Conservation (phyloP, 2,888 invertebrate species). For the Acanthosepion pharaonis region DNA sequence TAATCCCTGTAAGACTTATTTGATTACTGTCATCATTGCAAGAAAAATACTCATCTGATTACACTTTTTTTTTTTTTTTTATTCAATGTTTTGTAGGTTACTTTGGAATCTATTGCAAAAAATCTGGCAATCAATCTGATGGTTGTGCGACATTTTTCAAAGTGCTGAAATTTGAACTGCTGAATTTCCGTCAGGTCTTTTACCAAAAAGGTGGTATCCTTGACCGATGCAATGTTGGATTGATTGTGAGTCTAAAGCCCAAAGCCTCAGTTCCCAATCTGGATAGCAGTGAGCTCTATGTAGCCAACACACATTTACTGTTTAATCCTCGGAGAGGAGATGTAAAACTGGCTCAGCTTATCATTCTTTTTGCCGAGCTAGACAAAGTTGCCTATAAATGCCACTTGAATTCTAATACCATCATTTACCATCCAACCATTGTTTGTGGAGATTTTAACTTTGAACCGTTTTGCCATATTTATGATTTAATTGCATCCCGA, state of each 20-base stretch:
- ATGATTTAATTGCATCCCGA: constrained; percentile 82
- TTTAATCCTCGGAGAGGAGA: constrained; percentile 93
- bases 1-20: too few relatives aligned
- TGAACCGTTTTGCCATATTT: constrained; percentile 83
- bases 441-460: constrained; percentile 95
- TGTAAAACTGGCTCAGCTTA: constrained; percentile 90
- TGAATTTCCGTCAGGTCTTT: constrained; percentile 83
- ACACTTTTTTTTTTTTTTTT: neutral
- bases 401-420: constrained; percentile 33
- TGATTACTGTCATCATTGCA: too few relatives aligned
- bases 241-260: constrained; percentile 83
- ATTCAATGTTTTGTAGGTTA: constrained; percentile 79
- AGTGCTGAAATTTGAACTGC: constrained; percentile 80
- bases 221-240: constrained; percentile 90
- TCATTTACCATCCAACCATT: constrained; percentile 84
- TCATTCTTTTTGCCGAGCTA: constrained; percentile 87
- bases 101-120: constrained; percentile 85
- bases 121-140: constrained; percentile 84
- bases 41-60: neutral
- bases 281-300: constrained; percentile 77
- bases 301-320: constrained; percentile 94
- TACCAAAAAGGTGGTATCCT: constrained; percentile 80
- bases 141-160: constrained; percentile 93
- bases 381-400: constrained; percentile 79
- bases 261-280: constrained; percentile 47